Base-by-base conservation (phyloP, 2,113 vertebrate genomes). In the Delphinapterus leucas region DNA sequence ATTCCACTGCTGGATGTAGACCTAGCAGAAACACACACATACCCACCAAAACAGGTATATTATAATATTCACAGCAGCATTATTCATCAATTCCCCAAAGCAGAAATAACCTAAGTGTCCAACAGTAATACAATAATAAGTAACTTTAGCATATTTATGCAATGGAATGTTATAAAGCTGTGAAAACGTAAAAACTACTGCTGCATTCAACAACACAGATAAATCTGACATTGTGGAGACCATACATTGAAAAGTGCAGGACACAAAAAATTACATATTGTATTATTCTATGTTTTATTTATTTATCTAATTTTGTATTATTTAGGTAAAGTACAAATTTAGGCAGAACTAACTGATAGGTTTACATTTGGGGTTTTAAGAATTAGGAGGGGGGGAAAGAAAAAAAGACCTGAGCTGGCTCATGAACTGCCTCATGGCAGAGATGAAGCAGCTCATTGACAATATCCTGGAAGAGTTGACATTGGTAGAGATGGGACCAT, bases 401-500 rank as follows among this genome's bases (percentile, higher is more conserved):
- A 28, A 44, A 44, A 26, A 61, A 61, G 12, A 26, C 31, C 31
- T 33, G 74, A 77, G 18, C 33, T 53, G 74, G 31, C 10, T 77
- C 1, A 2, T 53, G 74, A n/a, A 7, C 49, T 53, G 47, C 31
- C 74, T 77, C 47, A 77, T 7, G 31, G 74, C 74, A 53, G 99
- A 99, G 98, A 99, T 99, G 99, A 99, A 97, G 63, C 99, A 99
- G 98, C 99, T 99, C 89, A 99, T 99, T 44, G 96, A 58, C 96
- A 99, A 99, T 0, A 99, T 99, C 98, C 99, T 99, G 65, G 99
- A 99, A 73, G 99, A 99, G 98, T 99, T 99, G 99, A 99, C 97
- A 99, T 99, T 0, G 99, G 99, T 96, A 99, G 99, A 97, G 99
- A 99, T 0, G 99, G 99, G 90, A 99, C 99, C 9, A 99, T 99